A percentile compares a stretch with the other conserved stretches of the same genome.
Conservation (phyloP, 2,797 vertebrate species). For the Sitta carolinensis region DNA sequence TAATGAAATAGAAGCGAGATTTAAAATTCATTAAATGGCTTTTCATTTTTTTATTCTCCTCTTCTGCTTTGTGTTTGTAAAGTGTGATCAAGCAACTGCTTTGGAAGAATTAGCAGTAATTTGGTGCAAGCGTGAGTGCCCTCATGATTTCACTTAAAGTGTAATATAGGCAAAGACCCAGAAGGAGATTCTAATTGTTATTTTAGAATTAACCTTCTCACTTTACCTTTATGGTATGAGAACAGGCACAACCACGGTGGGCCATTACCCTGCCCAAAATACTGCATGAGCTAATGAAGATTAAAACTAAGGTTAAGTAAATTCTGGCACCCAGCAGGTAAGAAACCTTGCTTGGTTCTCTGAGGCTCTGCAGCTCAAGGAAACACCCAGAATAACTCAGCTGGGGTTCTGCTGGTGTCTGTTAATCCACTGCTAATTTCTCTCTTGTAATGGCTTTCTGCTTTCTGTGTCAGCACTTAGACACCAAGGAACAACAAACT, state of each 20-base stretch:
- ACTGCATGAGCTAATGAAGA: background rate
- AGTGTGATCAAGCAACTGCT: slow-evolving; percentile 57
- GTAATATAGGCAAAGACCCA: slow-evolving; percentile 36
- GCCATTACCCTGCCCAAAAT: background rate
- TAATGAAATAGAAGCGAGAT: slow-evolving; percentile 38
- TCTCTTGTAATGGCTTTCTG: background rate
- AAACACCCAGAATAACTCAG: background rate
- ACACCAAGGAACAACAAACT: background rate
- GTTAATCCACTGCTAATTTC: background rate
- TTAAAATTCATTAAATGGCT: slow-evolving; percentile 53
- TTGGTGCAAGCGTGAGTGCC: slow-evolving; percentile 53
- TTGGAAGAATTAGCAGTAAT: slow-evolving; percentile 47
- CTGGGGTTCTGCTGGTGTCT: background rate
- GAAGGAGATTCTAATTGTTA: slow-evolving; percentile 56
- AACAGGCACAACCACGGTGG: background rate
- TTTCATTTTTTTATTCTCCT: background rate
- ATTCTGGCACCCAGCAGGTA: background rate
- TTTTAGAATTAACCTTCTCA: slow-evolving; percentile 65
- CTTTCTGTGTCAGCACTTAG: background rate
- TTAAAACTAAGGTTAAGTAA: background rate
- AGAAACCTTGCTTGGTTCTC: background rate
- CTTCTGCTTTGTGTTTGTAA: slow-evolving; percentile 40
- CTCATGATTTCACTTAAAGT: slow-evolving; percentile 56
- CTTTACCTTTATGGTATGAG: slow-evolving; percentile 29
- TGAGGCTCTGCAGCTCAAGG: background rate